These are phyloP conservation scores for Sarcophaga carnaria DNA, from an alignment of 2,888 invertebrate species.

Conservation along the genomic window DNA sequence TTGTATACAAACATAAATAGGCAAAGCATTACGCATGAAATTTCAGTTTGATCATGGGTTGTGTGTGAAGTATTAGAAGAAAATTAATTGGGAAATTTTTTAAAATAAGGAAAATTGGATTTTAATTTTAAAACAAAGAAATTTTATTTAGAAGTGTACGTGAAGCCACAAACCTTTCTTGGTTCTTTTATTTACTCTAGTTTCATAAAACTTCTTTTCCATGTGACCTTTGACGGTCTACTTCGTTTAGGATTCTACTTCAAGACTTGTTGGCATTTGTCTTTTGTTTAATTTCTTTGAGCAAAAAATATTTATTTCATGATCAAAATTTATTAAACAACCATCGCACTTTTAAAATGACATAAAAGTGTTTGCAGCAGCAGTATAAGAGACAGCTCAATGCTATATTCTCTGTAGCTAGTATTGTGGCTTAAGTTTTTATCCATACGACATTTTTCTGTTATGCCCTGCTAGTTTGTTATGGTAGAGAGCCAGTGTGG, in stretches of 20 bases:
- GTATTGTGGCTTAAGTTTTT: slow-evolving; percentile 31
- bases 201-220: too few species aligned
- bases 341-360: slow-evolving; percentile 12
- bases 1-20: slow-evolving; percentile 15
- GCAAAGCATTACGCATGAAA: background rate
- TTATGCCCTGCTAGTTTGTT: slow-evolving; percentile 26
- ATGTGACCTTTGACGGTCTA: fast-evolving
- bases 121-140: too few species aligned
- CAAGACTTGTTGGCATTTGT: too few species aligned
- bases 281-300: too few species aligned
- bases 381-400: slow-evolving; percentile 33
- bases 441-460: slow-evolving; percentile 8
- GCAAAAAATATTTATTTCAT: too few species aligned
- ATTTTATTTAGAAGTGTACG: too few species aligned
- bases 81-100: background rate
- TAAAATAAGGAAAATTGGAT: too few species aligned
- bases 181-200: too few species aligned
- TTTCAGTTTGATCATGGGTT: background rate
- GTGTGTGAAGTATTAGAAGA: background rate
- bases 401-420: slow-evolving; percentile 4
- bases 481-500: slow-evolving; percentile 13
- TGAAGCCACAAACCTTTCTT: too few species aligned
- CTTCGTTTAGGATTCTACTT: too few species aligned
- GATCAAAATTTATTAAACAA: background rate
- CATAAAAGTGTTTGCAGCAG: slow-evolving; percentile 1